Conservation (phyloP, 2,888 invertebrate genomes). For the Gasteruption jaculator region DNA sequence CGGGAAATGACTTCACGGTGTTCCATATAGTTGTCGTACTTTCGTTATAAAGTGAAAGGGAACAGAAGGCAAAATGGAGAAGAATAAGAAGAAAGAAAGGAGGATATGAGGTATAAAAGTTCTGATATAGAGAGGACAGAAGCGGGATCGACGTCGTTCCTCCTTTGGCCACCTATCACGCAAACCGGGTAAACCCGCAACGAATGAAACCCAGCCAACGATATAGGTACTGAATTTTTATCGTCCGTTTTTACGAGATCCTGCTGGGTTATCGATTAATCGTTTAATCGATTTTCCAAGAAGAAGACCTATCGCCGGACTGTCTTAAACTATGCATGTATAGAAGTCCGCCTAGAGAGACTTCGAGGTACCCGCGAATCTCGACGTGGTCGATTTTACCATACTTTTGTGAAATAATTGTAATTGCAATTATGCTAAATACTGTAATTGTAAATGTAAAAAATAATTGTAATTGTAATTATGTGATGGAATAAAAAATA, state of each 20-base stretch:
- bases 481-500: too few relatives aligned
- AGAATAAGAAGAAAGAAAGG: slow-evolving; percentile 14
- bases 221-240: slow-evolving; percentile 30
- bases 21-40: slow-evolving; percentile 16
- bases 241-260: slow-evolving; percentile 24
- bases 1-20: slow-evolving; percentile 29
- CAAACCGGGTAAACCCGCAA: too few relatives aligned
- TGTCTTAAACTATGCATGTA: too few relatives aligned
- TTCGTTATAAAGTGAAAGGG: slow-evolving; percentile 13
- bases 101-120: slow-evolving; percentile 12
- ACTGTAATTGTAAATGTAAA: too few relatives aligned
- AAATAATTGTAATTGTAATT: too few relatives aligned
- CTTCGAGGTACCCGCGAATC: too few relatives aligned
- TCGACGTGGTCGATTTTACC: too few relatives aligned
- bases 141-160: slow-evolving; percentile 20
- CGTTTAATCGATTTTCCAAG: slow-evolving; percentile 29
- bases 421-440: too few relatives aligned
- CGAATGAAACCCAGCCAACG: too few relatives aligned
- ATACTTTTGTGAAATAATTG: too few relatives aligned
- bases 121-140: slow-evolving; percentile 18
- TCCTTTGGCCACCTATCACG: slow-evolving; percentile 34
- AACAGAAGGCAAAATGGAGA: slow-evolving; percentile 11
- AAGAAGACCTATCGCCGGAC: too few relatives aligned
- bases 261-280: slow-evolving; percentile 23
- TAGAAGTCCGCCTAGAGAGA: too few relatives aligned